A percentile compares a stretch with the other conserved stretches of the same genome.
These are phyloP conservation scores for Apoderus coryli DNA, from an alignment of 2,888 invertebrate genomes.

Conservation along the genomic window DNA sequence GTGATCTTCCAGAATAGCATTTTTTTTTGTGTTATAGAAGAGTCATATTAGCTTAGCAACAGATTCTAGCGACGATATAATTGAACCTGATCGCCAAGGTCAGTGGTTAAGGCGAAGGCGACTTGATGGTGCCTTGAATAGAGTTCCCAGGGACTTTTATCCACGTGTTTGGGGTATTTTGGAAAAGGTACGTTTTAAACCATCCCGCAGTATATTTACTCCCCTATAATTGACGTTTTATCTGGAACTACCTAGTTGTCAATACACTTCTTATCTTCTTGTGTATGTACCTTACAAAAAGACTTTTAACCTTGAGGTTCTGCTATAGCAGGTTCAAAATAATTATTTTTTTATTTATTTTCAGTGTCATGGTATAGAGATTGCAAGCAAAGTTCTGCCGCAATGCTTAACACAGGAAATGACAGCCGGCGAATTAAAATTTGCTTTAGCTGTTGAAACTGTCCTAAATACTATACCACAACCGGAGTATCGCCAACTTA, in stretches of 20 bases:
- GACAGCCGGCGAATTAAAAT: slow-evolving; percentile 97
- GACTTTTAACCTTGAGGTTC: too few relatives aligned
- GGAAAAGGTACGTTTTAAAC: slow-evolving; percentile 51
- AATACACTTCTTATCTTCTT: too few relatives aligned
- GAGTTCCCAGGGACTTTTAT: slow-evolving; percentile 95
- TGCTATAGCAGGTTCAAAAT: not conserved
- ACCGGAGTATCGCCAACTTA: slow-evolving; percentile 92
- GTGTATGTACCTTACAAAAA: too few relatives aligned
- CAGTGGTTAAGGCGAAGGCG: slow-evolving; percentile 92
- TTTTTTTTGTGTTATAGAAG: slow-evolving; percentile 30
- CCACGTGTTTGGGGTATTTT: slow-evolving; percentile 85
- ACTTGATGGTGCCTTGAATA: slow-evolving; percentile 91
- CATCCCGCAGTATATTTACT: too few relatives aligned
- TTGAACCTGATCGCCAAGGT: slow-evolving; percentile 74
- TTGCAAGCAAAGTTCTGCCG: slow-evolving; percentile 80
- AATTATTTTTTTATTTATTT: slow-evolving; percentile 20
- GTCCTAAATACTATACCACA: slow-evolving; percentile 94
- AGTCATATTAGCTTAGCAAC: slow-evolving; percentile 37
- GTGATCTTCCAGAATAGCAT: too few relatives aligned
- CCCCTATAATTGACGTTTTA: too few relatives aligned
- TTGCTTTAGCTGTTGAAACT: slow-evolving; percentile 93
- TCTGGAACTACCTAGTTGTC: too few relatives aligned
- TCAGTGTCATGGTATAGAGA: slow-evolving; percentile 83
- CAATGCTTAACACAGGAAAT: slow-evolving; percentile 95
- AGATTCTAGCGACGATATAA: slow-evolving; percentile 36